Base-by-base conservation (phyloP, 37 sponge, comb jelly and placozoan genomes). In the Halichondria panicea region DNA sequence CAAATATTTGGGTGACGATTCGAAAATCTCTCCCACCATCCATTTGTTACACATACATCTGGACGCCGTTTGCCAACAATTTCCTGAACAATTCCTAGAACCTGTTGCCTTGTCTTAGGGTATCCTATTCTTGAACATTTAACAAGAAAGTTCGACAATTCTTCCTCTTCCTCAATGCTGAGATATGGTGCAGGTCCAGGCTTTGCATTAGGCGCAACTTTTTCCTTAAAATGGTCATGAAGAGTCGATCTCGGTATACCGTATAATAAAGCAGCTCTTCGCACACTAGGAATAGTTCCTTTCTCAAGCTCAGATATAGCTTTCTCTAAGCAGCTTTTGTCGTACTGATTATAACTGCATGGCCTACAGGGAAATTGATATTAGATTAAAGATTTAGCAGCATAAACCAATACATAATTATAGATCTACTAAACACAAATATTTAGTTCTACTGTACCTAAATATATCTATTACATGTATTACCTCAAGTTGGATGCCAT, bases 101-200 rank as follows among this genome's bases (percentile, higher is more conserved):
- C 71, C 15, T 70, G 52, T 24, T 39, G 6, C 44, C 71, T 8
- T 19, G 27, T 70, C 24, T 44, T 7, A 24, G 71, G 52, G 71
- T 70, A 70, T 44, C 71, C 71, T 31, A 70, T 70, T 30, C 30
- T 70, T 7, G 48, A 48, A 41, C 24, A n/a, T 22, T 24, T n/a
- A 4, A 46, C 4, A 21, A 70, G 44, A 21, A 45, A 70, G 44
- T n/a, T 44, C 4, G 44, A 24, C 12, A 70, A 52, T 22, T 70
- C 71, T 43, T 70, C 71, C 52, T 70, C 71, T 44, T 70, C 71
- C 33, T 70, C 52, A 18, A 21, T 43, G 7, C 25, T 70, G 4
- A 70, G 31, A 70, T 70, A 70, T 7, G 71, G 52, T 25, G 25
- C 6, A 27, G 71, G 71, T 21, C 71, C 71, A 45, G 48, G 28